Conservation (phyloP, 1,140 invertebrate genomes). For the Caenorhabditis briggsae region DNA sequence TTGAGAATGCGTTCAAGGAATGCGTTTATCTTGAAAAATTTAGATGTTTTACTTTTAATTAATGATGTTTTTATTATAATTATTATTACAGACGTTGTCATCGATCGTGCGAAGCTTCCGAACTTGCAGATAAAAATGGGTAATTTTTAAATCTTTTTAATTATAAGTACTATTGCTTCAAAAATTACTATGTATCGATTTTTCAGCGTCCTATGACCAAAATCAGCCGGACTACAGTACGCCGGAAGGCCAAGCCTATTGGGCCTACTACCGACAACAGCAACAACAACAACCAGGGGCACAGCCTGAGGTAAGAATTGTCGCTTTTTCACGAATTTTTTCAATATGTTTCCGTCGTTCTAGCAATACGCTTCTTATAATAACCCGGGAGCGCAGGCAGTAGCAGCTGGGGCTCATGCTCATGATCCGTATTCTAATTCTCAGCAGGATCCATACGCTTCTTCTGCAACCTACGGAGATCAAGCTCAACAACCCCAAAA, state of each 20-base stretch:
- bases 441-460: conserved; percentile 46
- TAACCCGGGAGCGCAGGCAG: conserved; percentile 11
- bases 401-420: conserved; percentile 34
- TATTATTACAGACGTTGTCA: not conserved
- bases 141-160: not conserved
- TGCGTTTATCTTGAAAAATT: too few relatives aligned
- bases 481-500: conserved; percentile 39
- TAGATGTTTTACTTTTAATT: too few relatives aligned
- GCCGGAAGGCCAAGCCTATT: conserved; percentile 28
- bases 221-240: conserved; percentile 26
- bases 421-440: conserved; percentile 44
- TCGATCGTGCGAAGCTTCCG: not conserved
- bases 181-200: not conserved
- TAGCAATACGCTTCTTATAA: conserved; percentile 26
- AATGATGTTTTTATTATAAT: not conserved
- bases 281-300: conserved; percentile 28
- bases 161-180: not conserved
- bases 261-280: conserved; percentile 42
- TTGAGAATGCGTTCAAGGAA: too few relatives aligned
- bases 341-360: not conserved
- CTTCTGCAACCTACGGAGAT: not conserved
- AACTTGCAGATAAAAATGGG: conserved; percentile 19
- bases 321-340: not conserved
- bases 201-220: conserved; percentile 41
- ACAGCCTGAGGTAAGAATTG: conserved; percentile 11